Conservation (phyloP, 2,797 vertebrate species). For the Melopsittacus undulatus region DNA sequence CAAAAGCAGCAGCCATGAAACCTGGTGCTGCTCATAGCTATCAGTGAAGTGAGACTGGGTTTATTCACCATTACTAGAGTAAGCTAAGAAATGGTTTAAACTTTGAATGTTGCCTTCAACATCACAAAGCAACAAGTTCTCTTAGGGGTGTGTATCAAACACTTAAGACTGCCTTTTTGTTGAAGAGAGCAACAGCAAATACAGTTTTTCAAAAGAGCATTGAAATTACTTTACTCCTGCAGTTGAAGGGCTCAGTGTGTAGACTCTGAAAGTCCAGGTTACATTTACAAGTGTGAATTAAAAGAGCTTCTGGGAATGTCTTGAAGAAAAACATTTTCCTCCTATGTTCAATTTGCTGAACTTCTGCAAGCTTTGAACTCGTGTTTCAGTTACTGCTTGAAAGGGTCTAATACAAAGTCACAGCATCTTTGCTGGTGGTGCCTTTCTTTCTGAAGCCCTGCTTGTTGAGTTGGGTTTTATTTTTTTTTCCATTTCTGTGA, state of each 20-base stretch:
- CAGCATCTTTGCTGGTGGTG: background rate
- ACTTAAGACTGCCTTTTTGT: background rate
- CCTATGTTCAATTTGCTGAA: background rate
- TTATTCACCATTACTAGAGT: background rate
- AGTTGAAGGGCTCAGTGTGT: background rate
- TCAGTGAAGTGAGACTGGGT: background rate
- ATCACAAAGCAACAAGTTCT: background rate
- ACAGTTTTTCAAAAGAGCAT: background rate
- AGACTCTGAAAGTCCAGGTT: background rate
- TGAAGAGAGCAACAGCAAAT: background rate
- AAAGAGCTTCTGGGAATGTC: background rate
- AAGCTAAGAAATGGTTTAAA: background rate
- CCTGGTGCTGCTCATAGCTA: fast-evolving
- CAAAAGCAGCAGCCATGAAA: background rate
- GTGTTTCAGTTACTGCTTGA: fast-evolving
- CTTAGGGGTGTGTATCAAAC: fast-evolving
- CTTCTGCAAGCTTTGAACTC: fast-evolving
- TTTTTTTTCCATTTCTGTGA: background rate
- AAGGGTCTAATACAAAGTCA: background rate
- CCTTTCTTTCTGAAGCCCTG: background rate
- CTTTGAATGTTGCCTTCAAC: background rate
- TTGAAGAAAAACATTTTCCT: background rate
- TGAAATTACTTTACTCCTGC: background rate
- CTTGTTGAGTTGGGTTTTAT: background rate
- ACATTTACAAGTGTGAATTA: background rate